phyloP scores from a whole-genome alignment of 2,113 vertebrate species.

The Bubo blakistoni region DNA sequence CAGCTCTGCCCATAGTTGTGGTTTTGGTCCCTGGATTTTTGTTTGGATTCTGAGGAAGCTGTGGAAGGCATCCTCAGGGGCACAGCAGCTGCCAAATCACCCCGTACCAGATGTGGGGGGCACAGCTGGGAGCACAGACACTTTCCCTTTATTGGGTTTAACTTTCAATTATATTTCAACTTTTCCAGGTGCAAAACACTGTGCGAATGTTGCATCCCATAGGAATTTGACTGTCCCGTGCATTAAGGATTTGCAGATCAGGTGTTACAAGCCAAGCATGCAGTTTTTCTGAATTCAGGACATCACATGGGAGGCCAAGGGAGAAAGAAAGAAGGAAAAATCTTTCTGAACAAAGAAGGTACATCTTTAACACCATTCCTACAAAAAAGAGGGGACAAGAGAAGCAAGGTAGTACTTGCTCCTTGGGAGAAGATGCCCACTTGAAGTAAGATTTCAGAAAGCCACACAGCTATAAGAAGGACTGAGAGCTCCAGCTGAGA shows the following conservation, averaged over 20 bases:
- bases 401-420: neutral
- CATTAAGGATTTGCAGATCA: neutral
- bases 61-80: neutral
- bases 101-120: neutral
- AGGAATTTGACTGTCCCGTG: neutral
- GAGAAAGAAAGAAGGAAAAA: neutral
- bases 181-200: neutral
- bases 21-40: neutral
- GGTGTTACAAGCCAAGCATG: neutral
- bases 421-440: neutral
- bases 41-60: rapidly evolving
- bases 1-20: neutral
- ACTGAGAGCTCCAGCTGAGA: neutral
- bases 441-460: neutral
- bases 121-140: neutral
- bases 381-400: neutral
- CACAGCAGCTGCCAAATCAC: neutral
- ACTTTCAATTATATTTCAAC: neutral
- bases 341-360: neutral
- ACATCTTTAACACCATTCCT: neutral
- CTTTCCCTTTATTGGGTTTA: neutral
- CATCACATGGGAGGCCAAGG: neutral
- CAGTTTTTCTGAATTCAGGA: neutral
- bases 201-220: rapidly evolving
- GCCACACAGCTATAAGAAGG: neutral